Conservation (phyloP, 2,113 vertebrate genomes). For the Phalacrocorax pelagicus region DNA sequence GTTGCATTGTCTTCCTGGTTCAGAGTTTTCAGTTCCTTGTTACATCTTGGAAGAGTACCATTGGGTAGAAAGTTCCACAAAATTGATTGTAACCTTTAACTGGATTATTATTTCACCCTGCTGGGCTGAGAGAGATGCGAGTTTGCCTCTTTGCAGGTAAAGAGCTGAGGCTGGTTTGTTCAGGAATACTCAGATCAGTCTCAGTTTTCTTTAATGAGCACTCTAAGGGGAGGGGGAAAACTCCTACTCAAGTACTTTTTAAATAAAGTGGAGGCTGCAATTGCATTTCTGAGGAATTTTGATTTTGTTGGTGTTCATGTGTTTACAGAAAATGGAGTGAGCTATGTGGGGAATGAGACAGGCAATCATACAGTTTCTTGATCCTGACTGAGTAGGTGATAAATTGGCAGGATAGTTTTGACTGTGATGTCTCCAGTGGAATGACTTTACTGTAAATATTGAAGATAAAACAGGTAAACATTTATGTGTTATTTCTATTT, state of each 20-base stretch:
- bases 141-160: background rate
- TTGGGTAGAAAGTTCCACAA: background rate
- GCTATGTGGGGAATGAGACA: background rate
- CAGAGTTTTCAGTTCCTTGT: background rate
- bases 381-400: background rate
- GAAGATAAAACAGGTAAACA: background rate
- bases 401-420: background rate
- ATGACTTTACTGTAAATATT: background rate
- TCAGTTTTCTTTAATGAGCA: background rate
- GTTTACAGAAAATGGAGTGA: background rate
- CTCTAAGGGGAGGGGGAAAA: accelerated
- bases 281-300: background rate
- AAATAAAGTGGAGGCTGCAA: background rate
- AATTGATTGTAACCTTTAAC: background rate
- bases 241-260: background rate
- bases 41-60: background rate
- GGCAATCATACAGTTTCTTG: background rate
- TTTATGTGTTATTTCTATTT: background rate
- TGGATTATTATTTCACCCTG: background rate
- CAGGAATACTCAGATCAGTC: background rate
- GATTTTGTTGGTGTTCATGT: accelerated
- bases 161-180: background rate
- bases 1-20: background rate
- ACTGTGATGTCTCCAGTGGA: background rate
- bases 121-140: background rate